phyloP scores from a whole-genome alignment of 2,888 invertebrate species.

The Lasioglossum vierecki region DNA sequence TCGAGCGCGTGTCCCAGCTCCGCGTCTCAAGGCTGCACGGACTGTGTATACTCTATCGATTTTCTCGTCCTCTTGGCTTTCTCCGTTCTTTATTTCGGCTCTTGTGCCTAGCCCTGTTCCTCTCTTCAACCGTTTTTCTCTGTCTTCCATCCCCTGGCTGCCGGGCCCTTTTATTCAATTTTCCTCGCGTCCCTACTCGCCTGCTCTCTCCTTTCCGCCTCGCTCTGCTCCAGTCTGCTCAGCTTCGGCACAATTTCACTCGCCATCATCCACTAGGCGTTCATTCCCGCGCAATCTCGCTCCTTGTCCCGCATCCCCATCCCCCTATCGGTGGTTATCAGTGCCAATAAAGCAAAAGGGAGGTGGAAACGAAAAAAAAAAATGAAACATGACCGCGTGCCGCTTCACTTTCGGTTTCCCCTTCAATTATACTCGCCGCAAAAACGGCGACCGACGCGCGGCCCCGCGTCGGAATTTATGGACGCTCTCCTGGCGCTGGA shows the following conservation, averaged over 20 bases:
- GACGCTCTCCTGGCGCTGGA: background rate
- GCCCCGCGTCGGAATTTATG: slow-evolving; percentile 22
- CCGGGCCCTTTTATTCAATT: slow-evolving; percentile 4
- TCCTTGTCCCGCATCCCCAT: background rate
- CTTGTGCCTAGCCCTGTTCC: background rate
- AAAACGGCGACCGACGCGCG: background rate
- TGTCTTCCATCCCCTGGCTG: background rate
- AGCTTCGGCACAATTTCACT: slow-evolving; percentile 4
- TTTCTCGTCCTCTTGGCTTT: background rate
- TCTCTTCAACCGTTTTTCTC: background rate
- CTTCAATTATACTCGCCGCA: slow-evolving; percentile 28
- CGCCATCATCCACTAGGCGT: slow-evolving; percentile 7
- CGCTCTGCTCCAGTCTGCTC: background rate
- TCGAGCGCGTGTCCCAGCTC: background rate
- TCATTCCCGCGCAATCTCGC: slow-evolving; percentile 21
- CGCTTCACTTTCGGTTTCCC: slow-evolving; percentile 3
- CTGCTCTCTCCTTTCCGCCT: background rate
- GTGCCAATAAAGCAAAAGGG: slow-evolving; percentile 18
- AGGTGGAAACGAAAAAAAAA: background rate
- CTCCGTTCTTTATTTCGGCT: background rate
- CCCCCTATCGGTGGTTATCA: background rate
- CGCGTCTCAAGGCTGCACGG: background rate
- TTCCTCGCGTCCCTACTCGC: background rate
- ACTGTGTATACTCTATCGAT: background rate
- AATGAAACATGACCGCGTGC: background rate